These are phyloP conservation scores for Sebastes itinus DNA, from an alignment of 2,797 vertebrate species.

Conservation along the genomic window DNA sequence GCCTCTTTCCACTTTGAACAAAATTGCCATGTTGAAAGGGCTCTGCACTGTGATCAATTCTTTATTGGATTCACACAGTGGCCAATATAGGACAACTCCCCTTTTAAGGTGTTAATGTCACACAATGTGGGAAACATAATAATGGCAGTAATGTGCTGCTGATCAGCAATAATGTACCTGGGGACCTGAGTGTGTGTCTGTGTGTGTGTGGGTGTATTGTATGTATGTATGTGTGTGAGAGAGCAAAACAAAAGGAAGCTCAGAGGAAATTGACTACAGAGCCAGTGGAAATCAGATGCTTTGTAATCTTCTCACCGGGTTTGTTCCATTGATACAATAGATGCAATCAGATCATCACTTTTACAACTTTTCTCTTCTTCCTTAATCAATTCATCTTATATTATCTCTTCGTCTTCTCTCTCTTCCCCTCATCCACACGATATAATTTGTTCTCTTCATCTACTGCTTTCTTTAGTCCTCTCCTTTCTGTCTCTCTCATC, in stretches of 20 bases:
- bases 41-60: conserved; percentile 13
- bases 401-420: neutral
- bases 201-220: neutral
- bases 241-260: conserved; percentile 26
- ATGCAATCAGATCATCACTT: conserved; percentile 36
- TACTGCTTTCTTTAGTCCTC: neutral
- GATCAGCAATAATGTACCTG: conserved; percentile 32
- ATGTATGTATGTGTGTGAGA: neutral
- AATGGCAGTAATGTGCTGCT: conserved; percentile 43
- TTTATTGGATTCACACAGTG: conserved; percentile 40
- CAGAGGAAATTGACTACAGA: conserved; percentile 43
- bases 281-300: conserved; percentile 50
- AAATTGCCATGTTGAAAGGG: conserved; percentile 12
- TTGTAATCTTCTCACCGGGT: conserved; percentile 35
- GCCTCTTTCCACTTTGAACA: conserved; percentile 19
- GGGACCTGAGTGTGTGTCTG: neutral
- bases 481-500: neutral
- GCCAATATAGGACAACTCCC: conserved; percentile 19
- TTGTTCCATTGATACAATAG: conserved; percentile 34
- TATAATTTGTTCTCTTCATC: conserved; percentile 23
- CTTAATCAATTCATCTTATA: conserved; percentile 16
- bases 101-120: conserved; percentile 37
- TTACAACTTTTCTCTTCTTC: conserved; percentile 8
- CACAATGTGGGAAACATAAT: conserved; percentile 29
- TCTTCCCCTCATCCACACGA: neutral